A percentile compares a stretch with the other conserved stretches of the same genome.
Evolutionary conservation across 2,888 invertebrate species (phyloP).

Genomic region (Encarsia formosa): DNA sequence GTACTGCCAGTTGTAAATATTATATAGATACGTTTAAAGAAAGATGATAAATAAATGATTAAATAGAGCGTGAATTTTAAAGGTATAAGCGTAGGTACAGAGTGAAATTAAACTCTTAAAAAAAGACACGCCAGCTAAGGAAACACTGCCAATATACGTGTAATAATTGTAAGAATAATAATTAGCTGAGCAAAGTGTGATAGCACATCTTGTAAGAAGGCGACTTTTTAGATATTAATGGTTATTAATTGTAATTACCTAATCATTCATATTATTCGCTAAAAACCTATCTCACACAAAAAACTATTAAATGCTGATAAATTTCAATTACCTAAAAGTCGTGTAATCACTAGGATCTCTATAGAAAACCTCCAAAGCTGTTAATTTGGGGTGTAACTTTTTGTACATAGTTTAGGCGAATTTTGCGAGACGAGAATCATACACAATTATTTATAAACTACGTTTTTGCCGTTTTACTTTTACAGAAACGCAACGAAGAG

Average conservation of each 20-base stretch:
- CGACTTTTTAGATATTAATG: slow-evolving; percentile 24
- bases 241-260: slow-evolving; percentile 24
- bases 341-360: slow-evolving; percentile 27
- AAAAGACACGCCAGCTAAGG: slow-evolving; percentile 46
- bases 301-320: no score
- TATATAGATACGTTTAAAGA: slow-evolving; percentile 22
- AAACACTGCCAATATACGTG: slow-evolving; percentile 51
- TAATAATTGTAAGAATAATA: slow-evolving; percentile 36
- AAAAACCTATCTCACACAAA: no score
- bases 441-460: slow-evolving; percentile 4
- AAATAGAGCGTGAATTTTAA: no score
- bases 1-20: slow-evolving; percentile 27
- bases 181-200: slow-evolving; percentile 3
- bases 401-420: slow-evolving; percentile 28
- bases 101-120: slow-evolving; percentile 29
- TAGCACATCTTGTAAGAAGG: slow-evolving; percentile 5
- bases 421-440: slow-evolving; percentile 21
- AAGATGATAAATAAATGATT: slow-evolving; percentile 16
- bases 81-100: slow-evolving; percentile 4
- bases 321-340: slow-evolving; percentile 20
- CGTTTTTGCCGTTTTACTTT: slow-evolving; percentile 8
- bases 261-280: slow-evolving; percentile 22
- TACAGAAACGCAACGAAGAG: slow-evolving; percentile 5
- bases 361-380: slow-evolving; percentile 13
- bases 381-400: slow-evolving; percentile 7